Conservation (phyloP, 1,140 invertebrate genomes). For the Chymomyza costata region DNA sequence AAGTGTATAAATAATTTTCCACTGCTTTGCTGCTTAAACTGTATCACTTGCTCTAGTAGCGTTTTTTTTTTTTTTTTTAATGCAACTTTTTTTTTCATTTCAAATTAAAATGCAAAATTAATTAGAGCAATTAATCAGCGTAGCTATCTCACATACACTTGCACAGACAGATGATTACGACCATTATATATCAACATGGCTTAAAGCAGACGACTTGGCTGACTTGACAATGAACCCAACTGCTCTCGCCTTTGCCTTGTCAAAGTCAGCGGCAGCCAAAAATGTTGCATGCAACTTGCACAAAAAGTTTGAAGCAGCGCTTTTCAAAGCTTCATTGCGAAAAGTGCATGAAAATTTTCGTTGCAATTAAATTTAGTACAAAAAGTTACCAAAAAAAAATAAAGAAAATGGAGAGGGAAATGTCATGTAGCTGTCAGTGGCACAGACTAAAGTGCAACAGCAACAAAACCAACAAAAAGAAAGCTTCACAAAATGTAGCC, state of each 20-base stretch:
- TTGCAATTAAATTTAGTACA: constrained; percentile 70
- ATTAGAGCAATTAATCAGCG: constrained; percentile 66
- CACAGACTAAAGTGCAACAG: constrained; percentile 16
- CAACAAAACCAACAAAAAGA: constrained; percentile 4
- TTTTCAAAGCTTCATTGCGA: constrained; percentile 17
- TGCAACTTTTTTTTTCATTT: constrained; percentile 44
- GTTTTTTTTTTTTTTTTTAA: no score
- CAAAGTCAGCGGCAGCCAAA: background rate
- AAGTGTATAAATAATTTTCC: no score
- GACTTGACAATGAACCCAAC: no score
- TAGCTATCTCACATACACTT: constrained; percentile 27
- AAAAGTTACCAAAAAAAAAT: constrained; percentile 46
- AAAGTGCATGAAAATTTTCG: constrained; percentile 51
- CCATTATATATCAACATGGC: no score
- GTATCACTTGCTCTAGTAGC: no score
- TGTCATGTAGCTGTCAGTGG: constrained; percentile 62
- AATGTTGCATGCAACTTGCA: constrained; percentile 27
- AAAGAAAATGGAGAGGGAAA: constrained; percentile 18
- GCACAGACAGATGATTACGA: background rate
- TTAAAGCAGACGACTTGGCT: no score
- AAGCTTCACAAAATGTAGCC: constrained; percentile 68
- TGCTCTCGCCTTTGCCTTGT: background rate
- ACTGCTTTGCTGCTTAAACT: no score
- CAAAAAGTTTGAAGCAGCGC: constrained; percentile 27
- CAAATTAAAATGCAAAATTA: constrained; percentile 60